These are phyloP conservation scores for Drosophila obscura DNA, from an alignment of 1,140 invertebrate species.

Conservation along the genomic window DNA sequence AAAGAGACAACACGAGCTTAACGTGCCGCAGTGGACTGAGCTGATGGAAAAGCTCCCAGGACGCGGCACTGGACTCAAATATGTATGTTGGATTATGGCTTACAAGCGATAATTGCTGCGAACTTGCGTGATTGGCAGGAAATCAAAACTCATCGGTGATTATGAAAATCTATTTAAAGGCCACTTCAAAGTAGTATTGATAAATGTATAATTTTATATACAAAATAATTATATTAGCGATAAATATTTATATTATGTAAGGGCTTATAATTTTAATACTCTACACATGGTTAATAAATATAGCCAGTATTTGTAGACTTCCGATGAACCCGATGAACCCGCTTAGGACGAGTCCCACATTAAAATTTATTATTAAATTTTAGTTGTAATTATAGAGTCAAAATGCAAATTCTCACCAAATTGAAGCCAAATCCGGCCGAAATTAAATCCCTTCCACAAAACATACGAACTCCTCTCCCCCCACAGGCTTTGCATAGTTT, in stretches of 20 bases:
- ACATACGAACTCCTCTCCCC: slow-evolving; percentile 9
- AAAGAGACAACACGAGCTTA: background rate
- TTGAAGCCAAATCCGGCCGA: slow-evolving; percentile 6
- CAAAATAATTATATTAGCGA: too few species aligned
- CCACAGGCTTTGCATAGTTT: slow-evolving; percentile 45
- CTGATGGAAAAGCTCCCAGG: background rate
- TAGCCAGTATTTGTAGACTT: too few species aligned
- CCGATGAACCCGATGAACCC: too few species aligned
- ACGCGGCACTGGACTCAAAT: too few species aligned
- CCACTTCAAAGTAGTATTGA: too few species aligned
- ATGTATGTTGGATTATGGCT: slow-evolving; percentile 22
- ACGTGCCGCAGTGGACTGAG: background rate
- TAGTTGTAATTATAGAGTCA: too few species aligned
- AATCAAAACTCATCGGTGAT: background rate
- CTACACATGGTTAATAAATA: background rate
- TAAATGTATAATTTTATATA: too few species aligned
- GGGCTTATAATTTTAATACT: background rate
- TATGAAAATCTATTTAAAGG: background rate
- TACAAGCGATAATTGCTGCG: background rate
- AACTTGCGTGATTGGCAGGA: too few species aligned
- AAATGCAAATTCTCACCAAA: background rate
- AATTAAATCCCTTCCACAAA: slow-evolving; percentile 23
- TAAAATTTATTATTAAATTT: too few species aligned
- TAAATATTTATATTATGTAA: too few species aligned
- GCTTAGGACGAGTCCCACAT: too few species aligned